Conservation (phyloP, 1,140 invertebrate species). For the Neodiprion fabricii region DNA sequence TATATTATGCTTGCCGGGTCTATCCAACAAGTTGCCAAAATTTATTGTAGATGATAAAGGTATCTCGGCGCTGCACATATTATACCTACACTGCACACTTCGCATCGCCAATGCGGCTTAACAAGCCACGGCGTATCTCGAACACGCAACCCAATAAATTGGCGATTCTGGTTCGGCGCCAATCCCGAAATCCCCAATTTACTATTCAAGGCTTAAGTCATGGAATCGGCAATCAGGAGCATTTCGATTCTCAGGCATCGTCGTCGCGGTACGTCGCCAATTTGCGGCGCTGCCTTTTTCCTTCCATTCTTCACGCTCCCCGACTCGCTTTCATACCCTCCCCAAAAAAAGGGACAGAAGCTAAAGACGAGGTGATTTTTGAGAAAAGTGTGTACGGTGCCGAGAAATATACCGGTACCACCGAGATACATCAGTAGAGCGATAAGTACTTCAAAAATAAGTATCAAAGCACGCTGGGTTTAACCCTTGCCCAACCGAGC, state of each 20-base stretch:
- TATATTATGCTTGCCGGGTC: conserved; percentile 26
- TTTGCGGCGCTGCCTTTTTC: neutral
- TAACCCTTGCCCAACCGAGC: neutral
- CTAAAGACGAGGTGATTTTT: too few relatives aligned
- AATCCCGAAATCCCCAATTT: neutral
- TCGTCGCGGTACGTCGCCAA: too few relatives aligned
- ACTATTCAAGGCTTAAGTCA: neutral
- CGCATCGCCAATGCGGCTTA: conserved; percentile 39
- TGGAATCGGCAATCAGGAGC: neutral
- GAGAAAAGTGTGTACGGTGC: too few relatives aligned
- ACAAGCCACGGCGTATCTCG: conserved; percentile 34
- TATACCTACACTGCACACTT: neutral
- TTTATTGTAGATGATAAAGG: conserved; percentile 51
- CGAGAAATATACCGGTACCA: too few relatives aligned
- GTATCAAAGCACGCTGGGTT: conserved; percentile 9
- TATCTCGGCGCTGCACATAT: conserved; percentile 31
- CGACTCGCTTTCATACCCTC: neutral
- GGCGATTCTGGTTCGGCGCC: conserved; percentile 14
- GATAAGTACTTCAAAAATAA: conserved; percentile 16
- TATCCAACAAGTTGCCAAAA: conserved; percentile 36
- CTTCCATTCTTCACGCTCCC: neutral
- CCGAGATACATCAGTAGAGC: conserved; percentile 6
- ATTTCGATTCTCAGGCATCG: too few relatives aligned
- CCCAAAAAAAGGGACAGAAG: too few relatives aligned
- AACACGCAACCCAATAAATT: conserved; percentile 48